Evolutionary conservation across 2,797 vertebrate genomes (phyloP).

Genomic region (Eospalax fontanierii): DNA sequence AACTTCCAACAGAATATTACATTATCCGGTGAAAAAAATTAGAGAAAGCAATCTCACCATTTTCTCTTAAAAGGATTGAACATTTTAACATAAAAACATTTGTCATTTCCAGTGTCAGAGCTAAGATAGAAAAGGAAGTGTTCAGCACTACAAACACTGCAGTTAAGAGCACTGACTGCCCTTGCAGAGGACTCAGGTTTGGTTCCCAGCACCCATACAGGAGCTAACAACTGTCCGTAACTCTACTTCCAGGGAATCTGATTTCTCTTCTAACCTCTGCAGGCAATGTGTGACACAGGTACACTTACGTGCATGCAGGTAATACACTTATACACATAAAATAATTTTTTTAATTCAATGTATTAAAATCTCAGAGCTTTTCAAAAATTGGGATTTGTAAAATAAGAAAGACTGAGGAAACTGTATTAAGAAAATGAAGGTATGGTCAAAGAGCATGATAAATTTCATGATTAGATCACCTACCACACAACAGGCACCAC

Average conservation of each 20-base stretch:
- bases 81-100: slow-evolving; percentile 20
- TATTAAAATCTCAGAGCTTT: background rate
- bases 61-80: slow-evolving; percentile 41
- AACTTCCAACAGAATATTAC: background rate
- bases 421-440: background rate
- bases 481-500: background rate
- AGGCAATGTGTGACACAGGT: no score
- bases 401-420: background rate
- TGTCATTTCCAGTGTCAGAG: background rate
- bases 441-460: background rate
- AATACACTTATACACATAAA: no score
- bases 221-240: no score
- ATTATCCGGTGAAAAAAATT: background rate
- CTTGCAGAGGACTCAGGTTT: no score
- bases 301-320: no score
- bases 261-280: no score
- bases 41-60: background rate
- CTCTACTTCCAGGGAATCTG: no score
- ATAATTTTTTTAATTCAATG: no score
- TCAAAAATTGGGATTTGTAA: background rate
- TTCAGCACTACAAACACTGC: background rate
- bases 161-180: background rate
- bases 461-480: background rate
- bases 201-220: no score
- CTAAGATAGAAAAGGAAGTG: background rate